Base-by-base conservation (phyloP, 2,888 invertebrate species). In the Aradus depressus region DNA sequence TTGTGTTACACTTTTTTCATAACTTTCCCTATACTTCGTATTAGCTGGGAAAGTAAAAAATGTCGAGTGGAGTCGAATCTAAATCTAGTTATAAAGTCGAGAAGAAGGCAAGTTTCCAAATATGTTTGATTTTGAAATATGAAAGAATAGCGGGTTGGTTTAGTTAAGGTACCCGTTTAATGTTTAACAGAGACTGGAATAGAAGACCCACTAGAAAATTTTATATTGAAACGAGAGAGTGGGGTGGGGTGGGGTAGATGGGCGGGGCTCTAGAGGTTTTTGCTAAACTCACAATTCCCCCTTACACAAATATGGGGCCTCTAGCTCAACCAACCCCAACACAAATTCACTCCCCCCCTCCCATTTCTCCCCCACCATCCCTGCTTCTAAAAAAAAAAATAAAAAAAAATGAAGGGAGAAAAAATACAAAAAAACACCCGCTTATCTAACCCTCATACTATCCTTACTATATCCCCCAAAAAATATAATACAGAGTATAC, bases 301-400 rank as follows among this genome's bases (percentile, higher is more conserved):
- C 47, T 47, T 47, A 47, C 38, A 47, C 47, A 47, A 47, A 47
- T 47, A 47, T 47, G 47, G 47, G 47, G 47, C 38, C 47, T 47
- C 28, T 26, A 4, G 14, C 25, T 12, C 45, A 25, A 16, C 35
- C 37, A 35, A 35, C 44, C 28, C 38, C 35, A 35, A 35, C 23
- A 25, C 37, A 47, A 37, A 47, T 26, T 26, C 22, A 18, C 12
- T 19, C 42, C 22, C 39, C 14, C n/a, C 39, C 39, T 12, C 16
- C 19, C 14, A 6, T 14, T n/a, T 5, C 14, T 5, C 31, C 12
- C 44, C 19, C 44, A 16, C 44, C 21, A 18, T 4, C 43, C 16
- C 16, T 26, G 14, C 38, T 31, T 22, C 14, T n/a, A n/a, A n/a
- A n/a, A n/a, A 12, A 12, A 28, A 12, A 28, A 28, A 28, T 28